A percentile compares a stretch with the other conserved stretches of the same genome.
These are phyloP conservation scores for Erebia palarica DNA, from an alignment of 2,888 invertebrate species.

Conservation along the genomic window DNA sequence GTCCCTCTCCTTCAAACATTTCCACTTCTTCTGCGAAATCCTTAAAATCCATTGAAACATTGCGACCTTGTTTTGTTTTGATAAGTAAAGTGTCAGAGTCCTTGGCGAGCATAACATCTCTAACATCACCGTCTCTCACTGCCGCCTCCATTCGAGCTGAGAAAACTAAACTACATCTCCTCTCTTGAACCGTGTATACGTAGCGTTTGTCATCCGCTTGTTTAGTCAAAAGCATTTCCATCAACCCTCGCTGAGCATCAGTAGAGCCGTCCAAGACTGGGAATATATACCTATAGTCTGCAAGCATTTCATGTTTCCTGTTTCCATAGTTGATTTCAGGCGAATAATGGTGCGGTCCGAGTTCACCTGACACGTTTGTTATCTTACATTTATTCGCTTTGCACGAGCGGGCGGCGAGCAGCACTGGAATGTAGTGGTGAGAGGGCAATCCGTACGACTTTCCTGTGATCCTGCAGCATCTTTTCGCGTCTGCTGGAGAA, in stretches of 20 bases:
- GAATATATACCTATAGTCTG: conserved; percentile 89
- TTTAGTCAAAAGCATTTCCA: conserved; percentile 84
- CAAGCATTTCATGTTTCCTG: conserved; percentile 85
- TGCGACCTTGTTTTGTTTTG: conserved; percentile 87
- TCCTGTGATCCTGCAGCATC: conserved; percentile 90
- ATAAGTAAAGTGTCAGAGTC: conserved; percentile 88
- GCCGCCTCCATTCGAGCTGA: conserved; percentile 89
- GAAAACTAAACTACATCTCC: conserved; percentile 88
- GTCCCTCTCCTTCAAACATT: conserved; percentile 88
- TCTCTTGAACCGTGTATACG: conserved; percentile 89
- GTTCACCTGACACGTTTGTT: conserved; percentile 84
- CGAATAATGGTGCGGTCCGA: conserved; percentile 83
- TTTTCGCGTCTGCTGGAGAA: conserved; percentile 91
- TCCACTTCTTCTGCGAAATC: conserved; percentile 82
- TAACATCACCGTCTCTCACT: conserved; percentile 88
- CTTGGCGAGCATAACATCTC: conserved; percentile 89
- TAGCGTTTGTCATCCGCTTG: conserved; percentile 84
- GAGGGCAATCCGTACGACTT: conserved; percentile 88
- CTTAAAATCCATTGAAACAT: conserved; percentile 87
- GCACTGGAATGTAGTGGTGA: conserved; percentile 90
- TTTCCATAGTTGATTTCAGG: conserved; percentile 85
- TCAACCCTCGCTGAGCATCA: conserved; percentile 84
- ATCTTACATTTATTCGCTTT: conserved; percentile 83
- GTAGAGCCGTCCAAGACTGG: conserved; percentile 87
- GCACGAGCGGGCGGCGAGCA: conserved; percentile 79